Evolutionary conservation across 2,888 invertebrate species (phyloP), one percentile per base, ranked within the genome.

Genomic region (Tetramorium bicarinatum): DNA sequence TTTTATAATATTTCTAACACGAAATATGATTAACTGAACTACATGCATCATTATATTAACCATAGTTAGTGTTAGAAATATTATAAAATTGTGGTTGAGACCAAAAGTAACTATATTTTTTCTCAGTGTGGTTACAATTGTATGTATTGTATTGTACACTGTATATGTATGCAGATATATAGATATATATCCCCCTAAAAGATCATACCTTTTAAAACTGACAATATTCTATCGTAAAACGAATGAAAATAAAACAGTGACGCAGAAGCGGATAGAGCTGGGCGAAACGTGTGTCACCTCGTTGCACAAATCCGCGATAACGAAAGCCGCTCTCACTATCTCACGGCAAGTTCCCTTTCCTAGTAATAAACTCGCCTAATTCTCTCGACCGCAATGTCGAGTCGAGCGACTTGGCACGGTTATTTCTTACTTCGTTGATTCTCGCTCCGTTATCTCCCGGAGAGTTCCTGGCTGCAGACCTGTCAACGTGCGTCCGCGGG

Each of bases 231-330:
- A 34, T 77, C 13, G 41, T 41, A 21, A 61, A 54, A 2, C 52
- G 44, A 44, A 49, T 47, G 75, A 82, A 84, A 72, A 86, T 61
- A 15, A 59, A 64, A 38, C 21, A n/a, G 13, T 49, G 61, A 38
- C 8, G 52, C 29, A 52, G 38, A 34, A 52, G 21, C 18, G 79
- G 38, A 72, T 34, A 59, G 34, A 41, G 18, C 41, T 38, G 77
- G 29, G 47, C 54, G 62, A 83, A 85, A 85, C 84, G 77, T 72
- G 89, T 81, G 90, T 90, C 87, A 89, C 84, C 82, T 91, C 91
- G 91, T 91, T 91, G 92, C 90, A 88, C 91, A 92, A 92, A 92
- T 92, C 87, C 88, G 89, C 88, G 91, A 92, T 92, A 92, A 92
- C 91, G 88, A 90, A 92, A 91, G 87, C 87, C 85, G 86, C 88